Base-by-base conservation (phyloP, 2,797 vertebrate genomes). In the Gastrophryne carolinensis region DNA sequence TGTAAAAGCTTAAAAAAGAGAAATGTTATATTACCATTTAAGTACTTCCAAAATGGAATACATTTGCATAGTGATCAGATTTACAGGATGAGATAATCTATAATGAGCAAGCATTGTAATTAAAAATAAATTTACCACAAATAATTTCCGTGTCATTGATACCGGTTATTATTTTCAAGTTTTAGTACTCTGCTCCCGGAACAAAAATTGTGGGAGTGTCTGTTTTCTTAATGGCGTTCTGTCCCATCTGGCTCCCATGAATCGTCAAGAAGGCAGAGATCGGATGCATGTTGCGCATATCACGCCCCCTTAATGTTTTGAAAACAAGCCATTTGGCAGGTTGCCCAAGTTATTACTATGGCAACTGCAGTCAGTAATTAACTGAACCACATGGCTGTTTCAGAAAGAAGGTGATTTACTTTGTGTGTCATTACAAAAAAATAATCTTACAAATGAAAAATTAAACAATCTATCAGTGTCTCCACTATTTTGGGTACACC, bases 1-100 rank as follows among this genome's bases (percentile, higher is more conserved):
- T 85, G 87, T 89, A 94, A 93, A 93, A 90, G 89, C 47, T 26
- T 54, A 73, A 72, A 76, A 87, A 85, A 91, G 88, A 34, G 13
- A 50, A 92, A 88, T 86, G 87, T 83, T 91, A 93, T 95, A 92
- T 94, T 92, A 96, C 93, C 90, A 92, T 91, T 94, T 93, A 91
- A 94, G 93, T 94, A 91, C 91, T 92, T 94, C 89, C 83, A 91
- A 92, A 94, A 92, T 74, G 79, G 91, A 94, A 94, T 92, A 84
- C 37, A 97, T 97, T 94, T 95, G 89, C 93, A 98, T 95, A 91
- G 87, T 91, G 91, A 93, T 91, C 83, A 88, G 24, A 44, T 81
- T 89, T 83, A 87, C 63, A 82, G 79, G 83, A 84, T 90, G 89
- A 82, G 82, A 70, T 82, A 58, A 81, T 89, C 83, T 82, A 89